Evolutionary conservation across 2,113 vertebrate genomes (phyloP).

Genomic region (Porphyrio hochstetteri): DNA sequence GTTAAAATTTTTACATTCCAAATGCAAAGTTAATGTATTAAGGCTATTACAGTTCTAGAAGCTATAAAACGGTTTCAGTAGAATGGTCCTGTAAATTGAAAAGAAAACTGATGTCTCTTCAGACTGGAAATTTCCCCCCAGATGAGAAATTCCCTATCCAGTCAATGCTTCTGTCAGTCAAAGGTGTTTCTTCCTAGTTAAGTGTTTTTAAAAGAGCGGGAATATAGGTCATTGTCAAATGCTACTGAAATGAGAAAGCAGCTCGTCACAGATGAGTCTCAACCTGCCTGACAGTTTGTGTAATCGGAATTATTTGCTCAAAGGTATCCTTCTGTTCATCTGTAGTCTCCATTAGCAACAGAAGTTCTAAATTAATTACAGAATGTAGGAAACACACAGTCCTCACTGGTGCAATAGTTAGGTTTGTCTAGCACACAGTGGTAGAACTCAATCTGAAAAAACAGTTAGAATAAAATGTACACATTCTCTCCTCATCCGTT

Average conservation of each 20-base stretch:
- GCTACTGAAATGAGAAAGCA: slow-evolving; percentile 32
- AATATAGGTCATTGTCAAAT: background rate
- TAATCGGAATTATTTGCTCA: background rate
- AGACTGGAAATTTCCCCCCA: slow-evolving; percentile 59
- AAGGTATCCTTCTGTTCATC: background rate
- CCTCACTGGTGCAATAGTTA: background rate
- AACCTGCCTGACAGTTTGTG: background rate
- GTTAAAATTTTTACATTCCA: slow-evolving; percentile 53
- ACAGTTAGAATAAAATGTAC: background rate
- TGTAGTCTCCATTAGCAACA: background rate
- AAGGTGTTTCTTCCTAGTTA: slow-evolving; percentile 39
- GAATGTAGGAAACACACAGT: background rate
- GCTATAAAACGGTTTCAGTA: slow-evolving; percentile 47
- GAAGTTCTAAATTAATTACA: background rate
- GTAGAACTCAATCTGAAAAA: background rate
- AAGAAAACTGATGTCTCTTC: slow-evolving; percentile 64
- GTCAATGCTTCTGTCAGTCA: slow-evolving; percentile 41
- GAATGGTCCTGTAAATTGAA: slow-evolving; percentile 63
- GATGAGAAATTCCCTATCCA: slow-evolving; percentile 60
- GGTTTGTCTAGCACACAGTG: background rate
- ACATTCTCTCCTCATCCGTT: background rate
- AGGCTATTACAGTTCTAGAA: slow-evolving; percentile 33
- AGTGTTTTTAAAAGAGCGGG: background rate
- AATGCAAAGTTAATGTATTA: slow-evolving; percentile 45
- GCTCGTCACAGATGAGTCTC: background rate